Conservation (phyloP, 2,797 vertebrate genomes). For the Squalus acanthias region DNA sequence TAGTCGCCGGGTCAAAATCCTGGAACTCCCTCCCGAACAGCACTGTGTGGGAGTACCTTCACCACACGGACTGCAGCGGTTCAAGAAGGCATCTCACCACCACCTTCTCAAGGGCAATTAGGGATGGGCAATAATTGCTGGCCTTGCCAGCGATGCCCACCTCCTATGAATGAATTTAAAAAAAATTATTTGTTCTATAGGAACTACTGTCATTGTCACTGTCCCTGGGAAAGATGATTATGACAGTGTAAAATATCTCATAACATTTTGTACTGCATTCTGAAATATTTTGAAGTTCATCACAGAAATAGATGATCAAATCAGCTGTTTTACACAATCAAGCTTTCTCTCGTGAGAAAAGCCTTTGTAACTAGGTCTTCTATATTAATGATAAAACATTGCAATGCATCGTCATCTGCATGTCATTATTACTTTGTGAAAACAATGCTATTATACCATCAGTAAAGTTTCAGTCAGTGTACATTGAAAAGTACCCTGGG, state of each 20-base stretch:
- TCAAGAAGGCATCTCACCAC: no score
- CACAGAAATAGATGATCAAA: background rate
- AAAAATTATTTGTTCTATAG: no score
- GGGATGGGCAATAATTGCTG: no score
- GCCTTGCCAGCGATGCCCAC: no score
- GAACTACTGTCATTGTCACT: background rate
- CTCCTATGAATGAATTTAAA: no score
- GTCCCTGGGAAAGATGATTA: background rate
- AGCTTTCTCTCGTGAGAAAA: background rate
- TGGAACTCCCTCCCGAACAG: no score
- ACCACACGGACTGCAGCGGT: no score
- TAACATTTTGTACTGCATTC: background rate
- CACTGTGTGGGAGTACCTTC: no score
- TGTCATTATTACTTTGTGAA: background rate
- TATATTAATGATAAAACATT: background rate
- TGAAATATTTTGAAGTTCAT: background rate
- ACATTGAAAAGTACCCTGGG: background rate
- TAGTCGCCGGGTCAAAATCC: no score
- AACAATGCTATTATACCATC: background rate
- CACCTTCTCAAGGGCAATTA: no score
- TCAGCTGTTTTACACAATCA: background rate
- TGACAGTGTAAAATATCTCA: background rate
- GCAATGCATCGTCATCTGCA: background rate
- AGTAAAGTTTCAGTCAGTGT: background rate
- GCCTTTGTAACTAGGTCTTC: background rate